Evolutionary conservation across 1,140 invertebrate genomes (phyloP).

Genomic region (Panulirus ornatus): DNA sequence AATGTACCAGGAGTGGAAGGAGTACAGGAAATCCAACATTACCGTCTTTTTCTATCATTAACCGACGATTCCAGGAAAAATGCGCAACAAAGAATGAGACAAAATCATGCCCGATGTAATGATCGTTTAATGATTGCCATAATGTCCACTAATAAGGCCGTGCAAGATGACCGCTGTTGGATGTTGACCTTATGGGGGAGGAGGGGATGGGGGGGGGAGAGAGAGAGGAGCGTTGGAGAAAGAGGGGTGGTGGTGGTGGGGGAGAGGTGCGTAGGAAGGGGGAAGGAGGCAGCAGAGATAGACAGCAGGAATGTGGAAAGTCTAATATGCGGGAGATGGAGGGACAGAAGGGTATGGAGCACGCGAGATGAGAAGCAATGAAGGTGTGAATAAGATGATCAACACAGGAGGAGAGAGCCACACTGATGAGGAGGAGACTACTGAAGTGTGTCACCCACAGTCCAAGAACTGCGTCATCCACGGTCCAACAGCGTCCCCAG

Average conservation of each 20-base stretch:
- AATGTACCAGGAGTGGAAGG: background rate
- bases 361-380: background rate
- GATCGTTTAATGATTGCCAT: background rate
- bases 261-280: background rate
- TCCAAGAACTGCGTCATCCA: too few relatives aligned
- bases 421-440: background rate
- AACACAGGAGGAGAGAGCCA: background rate
- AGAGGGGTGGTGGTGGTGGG: background rate
- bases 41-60: slow-evolving; percentile 21
- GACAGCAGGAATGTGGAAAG: background rate
- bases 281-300: background rate
- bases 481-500: too few relatives aligned
- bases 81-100: slow-evolving; percentile 8
- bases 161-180: slow-evolving; percentile 22
- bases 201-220: background rate
- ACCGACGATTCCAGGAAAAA: slow-evolving; percentile 7
- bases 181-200: background rate
- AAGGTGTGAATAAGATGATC: background rate
- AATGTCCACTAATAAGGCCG: background rate
- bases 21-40: slow-evolving; percentile 19
- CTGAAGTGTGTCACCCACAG: too few relatives aligned
- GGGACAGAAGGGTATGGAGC: background rate
- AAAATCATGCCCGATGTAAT: slow-evolving; percentile 2
- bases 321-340: background rate
- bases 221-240: background rate